Base-by-base conservation (phyloP, 2,888 invertebrate species). In the Plutella xylostella region DNA sequence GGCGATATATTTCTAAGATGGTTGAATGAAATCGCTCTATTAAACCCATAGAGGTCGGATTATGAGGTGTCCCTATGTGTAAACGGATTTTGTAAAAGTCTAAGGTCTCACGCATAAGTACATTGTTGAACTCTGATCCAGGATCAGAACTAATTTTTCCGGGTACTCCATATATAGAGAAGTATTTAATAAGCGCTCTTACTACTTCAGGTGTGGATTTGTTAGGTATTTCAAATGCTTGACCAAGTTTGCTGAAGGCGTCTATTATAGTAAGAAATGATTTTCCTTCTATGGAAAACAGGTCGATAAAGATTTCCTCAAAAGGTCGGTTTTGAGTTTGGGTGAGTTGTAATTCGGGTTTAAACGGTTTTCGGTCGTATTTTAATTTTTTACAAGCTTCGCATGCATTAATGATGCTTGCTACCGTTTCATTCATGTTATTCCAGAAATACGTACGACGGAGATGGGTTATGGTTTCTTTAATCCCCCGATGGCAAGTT, bases 111-210 rank as follows among this genome's bases (percentile, higher is more conserved):
- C 62, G 63, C 3, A 62, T 42, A 0, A 57, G 39, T 7, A 43
- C 52, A 40, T 62, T 64, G n/a, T 55, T 49, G 33, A 63, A 64
- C 52, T 63, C 61, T 2, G 56, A 54, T 7, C 61, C 64, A 56
- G 61, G 61, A 38, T 62, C 61, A 0, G 62, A 62, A 42, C 61
- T 63, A 18, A 63, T 59, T 6, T 61, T 43, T 48, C 58, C 60
- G 1, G 61, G 62, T 3, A 62, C 49, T 9, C 61, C 61, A 30
- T 52, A 63, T 22, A 63, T 60, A 56, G 62, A 60, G 25, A 60
- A 65, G 40, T 61, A 63, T 14, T 49, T 35, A 1, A 65, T 20
- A 15, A 63, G 35, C 19, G 51, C 12, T 49, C 54, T 54, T 4
- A 61, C 62, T 4, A 64, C 52, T 4, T 60, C 63, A 5, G 49